phyloP scores from a whole-genome alignment of 2,797 vertebrate genomes.

The Nannoperca obscura region DNA sequence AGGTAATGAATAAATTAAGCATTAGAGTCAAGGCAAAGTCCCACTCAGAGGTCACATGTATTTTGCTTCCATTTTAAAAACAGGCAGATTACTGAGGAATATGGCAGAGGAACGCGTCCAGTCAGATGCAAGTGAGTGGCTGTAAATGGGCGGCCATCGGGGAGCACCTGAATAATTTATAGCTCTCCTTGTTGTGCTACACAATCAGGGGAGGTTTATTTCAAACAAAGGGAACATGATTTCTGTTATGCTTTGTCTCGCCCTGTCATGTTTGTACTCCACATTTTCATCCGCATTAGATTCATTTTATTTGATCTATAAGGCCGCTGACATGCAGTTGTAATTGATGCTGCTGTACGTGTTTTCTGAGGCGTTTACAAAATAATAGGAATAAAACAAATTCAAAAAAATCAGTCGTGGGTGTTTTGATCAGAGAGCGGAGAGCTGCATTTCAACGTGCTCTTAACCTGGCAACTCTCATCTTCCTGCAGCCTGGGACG shows the following conservation, averaged over 20 bases:
- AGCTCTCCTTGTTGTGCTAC: conserved; percentile 67
- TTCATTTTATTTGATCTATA: conserved; percentile 54
- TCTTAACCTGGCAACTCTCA: conserved; percentile 51
- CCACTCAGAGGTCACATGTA: conserved; percentile 74
- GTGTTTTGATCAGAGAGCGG: conserved; percentile 42
- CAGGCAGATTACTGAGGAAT: conserved; percentile 61
- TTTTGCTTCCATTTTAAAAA: conserved; percentile 76
- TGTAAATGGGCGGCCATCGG: conserved; percentile 73
- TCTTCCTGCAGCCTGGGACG: conserved; percentile 50
- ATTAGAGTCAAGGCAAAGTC: conserved; percentile 64
- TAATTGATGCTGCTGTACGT: conserved; percentile 45
- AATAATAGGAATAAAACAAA: background rate
- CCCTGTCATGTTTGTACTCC: conserved; percentile 38
- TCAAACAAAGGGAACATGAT: conserved; percentile 72
- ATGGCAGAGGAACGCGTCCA: conserved; percentile 65
- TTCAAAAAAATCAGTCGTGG: background rate
- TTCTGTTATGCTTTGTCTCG: conserved; percentile 50
- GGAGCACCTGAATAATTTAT: conserved; percentile 83
- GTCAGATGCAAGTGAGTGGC: conserved; percentile 66
- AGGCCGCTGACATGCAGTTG: conserved; percentile 37
- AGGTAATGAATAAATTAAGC: conserved; percentile 81
- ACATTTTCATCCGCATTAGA: conserved; percentile 43
- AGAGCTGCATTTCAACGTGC: conserved; percentile 20
- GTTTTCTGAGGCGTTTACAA: conserved; percentile 19
- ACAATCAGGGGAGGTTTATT: conserved; percentile 71